Evolutionary conservation across 2,888 invertebrate species (phyloP).

Genomic region (Poecilus cupreus): DNA sequence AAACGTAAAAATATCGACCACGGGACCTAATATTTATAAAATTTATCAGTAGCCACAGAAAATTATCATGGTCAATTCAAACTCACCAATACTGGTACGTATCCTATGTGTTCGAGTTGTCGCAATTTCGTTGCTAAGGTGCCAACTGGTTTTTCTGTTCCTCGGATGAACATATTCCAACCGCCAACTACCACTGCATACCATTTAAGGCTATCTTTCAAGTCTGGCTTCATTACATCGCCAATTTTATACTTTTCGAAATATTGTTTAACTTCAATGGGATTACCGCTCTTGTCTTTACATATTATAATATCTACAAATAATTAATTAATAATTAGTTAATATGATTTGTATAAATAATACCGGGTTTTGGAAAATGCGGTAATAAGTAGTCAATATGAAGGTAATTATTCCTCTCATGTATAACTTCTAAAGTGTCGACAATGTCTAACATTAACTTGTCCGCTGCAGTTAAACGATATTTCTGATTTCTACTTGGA

Average conservation of each 20-base stretch:
- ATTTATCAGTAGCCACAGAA: not conserved
- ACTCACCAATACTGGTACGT: slow-evolving; percentile 76
- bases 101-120: slow-evolving; percentile 79
- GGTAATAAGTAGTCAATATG: slow-evolving; percentile 79
- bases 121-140: slow-evolving; percentile 77
- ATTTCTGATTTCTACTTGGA: slow-evolving; percentile 74
- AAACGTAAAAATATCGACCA: slow-evolving; percentile 42
- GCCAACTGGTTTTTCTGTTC: slow-evolving; percentile 75
- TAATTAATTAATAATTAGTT: not conserved
- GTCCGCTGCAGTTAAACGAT: slow-evolving; percentile 76
- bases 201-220: slow-evolving; percentile 71
- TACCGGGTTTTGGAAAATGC: slow-evolving; percentile 80
- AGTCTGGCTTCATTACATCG: slow-evolving; percentile 67
- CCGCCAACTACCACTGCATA: slow-evolving; percentile 78
- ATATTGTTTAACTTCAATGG: slow-evolving; percentile 73
- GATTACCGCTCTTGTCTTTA: slow-evolving; percentile 72
- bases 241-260: slow-evolving; percentile 76
- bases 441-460: slow-evolving; percentile 77
- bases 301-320: slow-evolving; percentile 69
- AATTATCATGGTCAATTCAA: not conserved
- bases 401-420: slow-evolving; percentile 74
- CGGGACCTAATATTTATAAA: slow-evolving; percentile 30
- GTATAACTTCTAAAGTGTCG: slow-evolving; percentile 72
- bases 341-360: slow-evolving; percentile 41
- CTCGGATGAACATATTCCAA: slow-evolving; percentile 77